Evolutionary conservation across 2,888 invertebrate genomes (phyloP).

Genomic region (Proisotoma minuta): DNA sequence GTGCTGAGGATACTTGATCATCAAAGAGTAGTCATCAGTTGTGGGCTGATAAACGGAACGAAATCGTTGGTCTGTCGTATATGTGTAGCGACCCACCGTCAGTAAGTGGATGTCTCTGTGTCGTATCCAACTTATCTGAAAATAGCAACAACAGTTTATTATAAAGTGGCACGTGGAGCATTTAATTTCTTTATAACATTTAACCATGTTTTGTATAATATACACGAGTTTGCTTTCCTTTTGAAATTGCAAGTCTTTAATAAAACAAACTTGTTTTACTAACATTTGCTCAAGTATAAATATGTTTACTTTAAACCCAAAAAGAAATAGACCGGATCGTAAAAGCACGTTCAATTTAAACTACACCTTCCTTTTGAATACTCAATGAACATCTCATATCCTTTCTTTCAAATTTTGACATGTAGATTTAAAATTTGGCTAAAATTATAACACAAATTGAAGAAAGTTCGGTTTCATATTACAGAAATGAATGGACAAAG

Average conservation of each 20-base stretch:
- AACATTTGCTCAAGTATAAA: no score
- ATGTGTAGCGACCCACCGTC: conserved; percentile 79
- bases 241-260: no score
- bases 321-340: not conserved
- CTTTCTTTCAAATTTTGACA: not conserved
- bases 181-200: no score
- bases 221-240: no score
- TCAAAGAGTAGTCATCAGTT: conserved; percentile 81
- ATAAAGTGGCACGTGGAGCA: no score
- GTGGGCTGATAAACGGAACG: conserved; percentile 78
- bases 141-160: not conserved
- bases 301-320: no score
- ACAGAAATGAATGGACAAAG: no score
- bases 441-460: no score
- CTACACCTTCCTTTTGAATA: not conserved
- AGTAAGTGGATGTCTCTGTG: conserved; percentile 84
- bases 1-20: conserved; percentile 87
- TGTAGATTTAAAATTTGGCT: no score
- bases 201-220: no score
- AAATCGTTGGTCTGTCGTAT: conserved; percentile 87
- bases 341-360: not conserved
- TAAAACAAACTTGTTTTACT: no score
- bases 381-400: not conserved
- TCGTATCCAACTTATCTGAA: conserved; percentile 84
- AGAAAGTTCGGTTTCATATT: no score